These are phyloP conservation scores for Formica selysi DNA, from an alignment of 1,140 invertebrate genomes.

Conservation along the genomic window DNA sequence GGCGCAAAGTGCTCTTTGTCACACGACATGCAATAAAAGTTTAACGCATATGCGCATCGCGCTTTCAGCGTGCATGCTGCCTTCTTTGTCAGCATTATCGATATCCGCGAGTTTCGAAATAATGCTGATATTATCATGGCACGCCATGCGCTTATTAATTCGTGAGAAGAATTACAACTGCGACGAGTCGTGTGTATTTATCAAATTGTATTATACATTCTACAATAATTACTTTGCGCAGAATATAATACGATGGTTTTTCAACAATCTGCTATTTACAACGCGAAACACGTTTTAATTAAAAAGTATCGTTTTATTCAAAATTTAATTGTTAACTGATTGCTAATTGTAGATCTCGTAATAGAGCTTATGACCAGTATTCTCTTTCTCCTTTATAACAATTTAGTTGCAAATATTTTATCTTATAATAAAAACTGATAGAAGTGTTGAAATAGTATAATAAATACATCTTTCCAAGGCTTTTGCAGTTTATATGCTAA, in stretches of 20 bases:
- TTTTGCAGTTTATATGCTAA: slow-evolving; percentile 21
- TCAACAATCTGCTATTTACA: slow-evolving; percentile 14
- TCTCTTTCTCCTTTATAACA: neutral
- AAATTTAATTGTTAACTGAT: slow-evolving; percentile 50
- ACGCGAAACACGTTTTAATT: slow-evolving; percentile 42
- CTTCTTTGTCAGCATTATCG: slow-evolving; percentile 46
- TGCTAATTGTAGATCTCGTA: slow-evolving; percentile 22
- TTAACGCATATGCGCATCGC: slow-evolving; percentile 53
- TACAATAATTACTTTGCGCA: slow-evolving; percentile 42
- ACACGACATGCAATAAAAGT: slow-evolving; percentile 75
- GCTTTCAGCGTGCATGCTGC: slow-evolving; percentile 37
- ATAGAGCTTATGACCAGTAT: neutral
- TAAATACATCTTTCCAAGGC: slow-evolving; percentile 29
- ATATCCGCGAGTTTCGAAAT: slow-evolving; percentile 46
- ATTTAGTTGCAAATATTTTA: slow-evolving; percentile 49
- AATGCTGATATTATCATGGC: slow-evolving; percentile 38
- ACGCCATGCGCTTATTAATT: slow-evolving; percentile 45
- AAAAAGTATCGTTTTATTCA: slow-evolving; percentile 50
- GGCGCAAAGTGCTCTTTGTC: slow-evolving; percentile 76
- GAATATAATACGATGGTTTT: slow-evolving; percentile 27
- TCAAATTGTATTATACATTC: slow-evolving; percentile 38
- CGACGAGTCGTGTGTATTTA: slow-evolving; percentile 14
- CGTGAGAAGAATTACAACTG: slow-evolving; percentile 54
- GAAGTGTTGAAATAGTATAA: slow-evolving; percentile 10
- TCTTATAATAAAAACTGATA: slow-evolving; percentile 1